Evolutionary conservation across 2,113 vertebrate species (phyloP).

Genomic region (Pseudopodoces humilis): DNA sequence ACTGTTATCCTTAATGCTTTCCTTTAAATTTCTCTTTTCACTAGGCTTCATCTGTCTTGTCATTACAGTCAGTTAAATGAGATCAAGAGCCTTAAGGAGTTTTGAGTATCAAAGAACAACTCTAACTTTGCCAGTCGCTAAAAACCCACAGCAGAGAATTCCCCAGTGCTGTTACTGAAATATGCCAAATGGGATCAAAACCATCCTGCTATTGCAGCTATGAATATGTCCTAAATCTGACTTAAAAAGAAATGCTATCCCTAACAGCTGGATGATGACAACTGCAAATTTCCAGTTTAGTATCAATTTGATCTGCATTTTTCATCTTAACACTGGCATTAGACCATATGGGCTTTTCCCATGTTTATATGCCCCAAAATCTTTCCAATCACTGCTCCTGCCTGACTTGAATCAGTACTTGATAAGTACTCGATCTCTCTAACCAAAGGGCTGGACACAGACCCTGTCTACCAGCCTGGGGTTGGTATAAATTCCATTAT

Average conservation of each 20-base stretch:
- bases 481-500: neutral
- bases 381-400: neutral
- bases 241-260: neutral
- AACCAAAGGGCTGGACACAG: neutral
- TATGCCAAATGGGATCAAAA: neutral
- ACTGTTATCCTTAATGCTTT: neutral
- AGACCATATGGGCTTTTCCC: neutral
- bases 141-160: neutral
- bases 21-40: neutral
- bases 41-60: neutral
- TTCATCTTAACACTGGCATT: neutral
- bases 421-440: neutral
- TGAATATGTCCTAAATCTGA: neutral
- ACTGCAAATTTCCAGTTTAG: neutral
- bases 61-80: neutral
- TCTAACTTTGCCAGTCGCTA: neutral
- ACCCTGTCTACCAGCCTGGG: neutral
- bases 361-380: neutral
- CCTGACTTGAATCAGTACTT: neutral
- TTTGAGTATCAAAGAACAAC: neutral
- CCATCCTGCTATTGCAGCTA: neutral
- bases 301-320: neutral
- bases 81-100: neutral
- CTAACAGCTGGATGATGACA: neutral
- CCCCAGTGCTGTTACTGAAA: neutral